A percentile compares a stretch with the other conserved stretches of the same genome.
These are phyloP conservation scores for Anguilla megastoma DNA, from an alignment of 2,797 vertebrate genomes.

Conservation along the genomic window DNA sequence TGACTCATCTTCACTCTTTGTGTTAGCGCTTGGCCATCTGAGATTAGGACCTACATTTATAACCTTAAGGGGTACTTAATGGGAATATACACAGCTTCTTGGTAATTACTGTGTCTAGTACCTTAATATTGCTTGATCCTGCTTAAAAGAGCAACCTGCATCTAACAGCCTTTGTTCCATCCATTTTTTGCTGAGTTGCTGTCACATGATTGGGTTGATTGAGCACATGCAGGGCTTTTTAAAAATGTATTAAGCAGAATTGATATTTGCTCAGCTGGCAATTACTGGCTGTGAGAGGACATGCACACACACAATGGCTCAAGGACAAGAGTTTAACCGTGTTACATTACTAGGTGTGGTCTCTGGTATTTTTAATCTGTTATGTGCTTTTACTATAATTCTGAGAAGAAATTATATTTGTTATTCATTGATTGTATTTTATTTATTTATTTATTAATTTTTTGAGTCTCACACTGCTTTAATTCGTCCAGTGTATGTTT, in stretches of 20 bases:
- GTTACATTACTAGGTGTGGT: not conserved
- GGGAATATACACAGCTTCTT: not conserved
- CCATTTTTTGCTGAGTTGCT: not conserved
- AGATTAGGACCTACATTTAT: conserved; percentile 59
- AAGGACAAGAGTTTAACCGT: not conserved
- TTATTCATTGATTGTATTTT: no score
- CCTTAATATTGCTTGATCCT: not conserved
- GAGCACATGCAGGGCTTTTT: not conserved
- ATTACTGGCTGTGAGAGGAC: not conserved
- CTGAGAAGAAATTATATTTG: no score
- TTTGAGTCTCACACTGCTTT: not conserved
- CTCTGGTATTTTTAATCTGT: not conserved
- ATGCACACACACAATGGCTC: not conserved
- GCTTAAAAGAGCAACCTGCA: not conserved
- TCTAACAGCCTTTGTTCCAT: not conserved
- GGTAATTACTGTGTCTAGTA: not conserved
- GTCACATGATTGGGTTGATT: not conserved
- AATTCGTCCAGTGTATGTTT: not conserved
- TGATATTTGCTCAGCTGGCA: conserved; percentile 1
- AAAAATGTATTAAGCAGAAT: not conserved
- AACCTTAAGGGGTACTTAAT: not conserved
- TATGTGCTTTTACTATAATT: not conserved
- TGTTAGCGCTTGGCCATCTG: conserved; percentile 58
- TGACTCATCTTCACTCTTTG: conserved; percentile 28
- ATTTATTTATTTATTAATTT: not conserved